A percentile compares a stretch with the other conserved stretches of the same genome.
phyloP scores from a whole-genome alignment of 2,797 vertebrate genomes.

The Neosilurus hyrtlii region DNA sequence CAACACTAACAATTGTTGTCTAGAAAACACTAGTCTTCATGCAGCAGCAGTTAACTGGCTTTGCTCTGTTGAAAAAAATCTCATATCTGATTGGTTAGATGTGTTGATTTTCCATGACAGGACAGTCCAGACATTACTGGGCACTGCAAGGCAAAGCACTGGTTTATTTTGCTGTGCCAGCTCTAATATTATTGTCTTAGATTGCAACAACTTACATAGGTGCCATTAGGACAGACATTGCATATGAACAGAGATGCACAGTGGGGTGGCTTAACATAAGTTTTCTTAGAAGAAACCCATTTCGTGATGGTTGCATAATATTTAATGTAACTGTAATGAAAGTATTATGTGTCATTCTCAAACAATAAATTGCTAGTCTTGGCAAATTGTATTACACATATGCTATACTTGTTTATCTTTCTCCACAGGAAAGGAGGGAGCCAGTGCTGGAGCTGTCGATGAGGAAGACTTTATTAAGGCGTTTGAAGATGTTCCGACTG shows the following conservation, averaged over 20 bases:
- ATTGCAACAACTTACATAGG: background rate
- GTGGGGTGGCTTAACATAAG: too few species aligned
- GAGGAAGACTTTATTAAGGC: slow-evolving; percentile 96
- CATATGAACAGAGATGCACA: background rate
- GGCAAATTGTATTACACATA: background rate
- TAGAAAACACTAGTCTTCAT: too few species aligned
- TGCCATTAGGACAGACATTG: background rate
- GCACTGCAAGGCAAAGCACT: background rate
- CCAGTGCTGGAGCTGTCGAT: slow-evolving; percentile 89
- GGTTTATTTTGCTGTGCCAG: background rate
- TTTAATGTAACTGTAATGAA: background rate
- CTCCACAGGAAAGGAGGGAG: slow-evolving; percentile 82
- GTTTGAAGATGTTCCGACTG: slow-evolving; percentile 89
- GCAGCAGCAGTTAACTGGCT: background rate
- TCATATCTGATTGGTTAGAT: background rate
- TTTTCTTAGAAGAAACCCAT: background rate
- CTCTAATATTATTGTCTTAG: background rate
- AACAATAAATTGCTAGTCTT: background rate
- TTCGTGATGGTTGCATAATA: background rate
- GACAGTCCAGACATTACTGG: background rate
- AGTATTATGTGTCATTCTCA: background rate
- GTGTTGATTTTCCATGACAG: background rate
- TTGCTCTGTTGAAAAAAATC: background rate
- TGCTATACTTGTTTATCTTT: background rate
- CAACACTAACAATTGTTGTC: too few species aligned